Percentiles rank a stretch among this genome's conserved stretches.
These are phyloP conservation scores for Aphis gossypii DNA, from an alignment of 1,140 invertebrate genomes.

Conservation along the genomic window DNA sequence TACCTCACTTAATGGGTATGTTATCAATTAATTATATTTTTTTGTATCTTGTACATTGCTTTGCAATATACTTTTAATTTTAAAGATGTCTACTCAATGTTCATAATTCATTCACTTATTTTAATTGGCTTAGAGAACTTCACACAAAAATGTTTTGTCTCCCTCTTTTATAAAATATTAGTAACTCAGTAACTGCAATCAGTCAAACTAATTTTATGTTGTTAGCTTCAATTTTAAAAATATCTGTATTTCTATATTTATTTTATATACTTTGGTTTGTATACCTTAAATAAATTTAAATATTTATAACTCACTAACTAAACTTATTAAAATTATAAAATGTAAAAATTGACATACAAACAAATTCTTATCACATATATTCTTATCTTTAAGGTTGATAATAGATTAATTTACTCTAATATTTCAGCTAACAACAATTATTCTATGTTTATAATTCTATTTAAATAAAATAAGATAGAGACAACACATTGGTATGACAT, in stretches of 20 bases:
- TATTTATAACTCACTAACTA: not conserved
- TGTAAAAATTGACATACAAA: not conserved
- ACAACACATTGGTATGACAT: not conserved
- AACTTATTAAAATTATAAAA: not conserved
- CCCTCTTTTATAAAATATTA: not conserved
- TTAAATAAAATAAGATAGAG: not conserved
- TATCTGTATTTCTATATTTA: not conserved
- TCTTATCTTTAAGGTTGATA: not conserved
- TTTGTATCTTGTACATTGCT: not conserved
- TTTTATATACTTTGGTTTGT: not conserved
- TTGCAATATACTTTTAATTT: not conserved
- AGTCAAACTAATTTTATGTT: not conserved
- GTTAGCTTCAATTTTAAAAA: not conserved
- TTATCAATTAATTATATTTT: constrained; percentile 58
- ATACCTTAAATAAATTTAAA: not conserved
- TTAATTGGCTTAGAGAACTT: not conserved
- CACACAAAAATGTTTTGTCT: not conserved
- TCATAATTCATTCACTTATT: not conserved
- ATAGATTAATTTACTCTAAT: not conserved
- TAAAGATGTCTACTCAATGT: not conserved
- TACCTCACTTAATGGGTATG: constrained; percentile 90
- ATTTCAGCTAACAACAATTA: not conserved
- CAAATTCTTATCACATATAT: not conserved
- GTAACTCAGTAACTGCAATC: not conserved
- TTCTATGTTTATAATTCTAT: not conserved